A percentile compares a stretch with the other conserved stretches of the same genome.
Conservation (phyloP, 2,113 vertebrate genomes). For the Cynoglossus semilaevis region DNA sequence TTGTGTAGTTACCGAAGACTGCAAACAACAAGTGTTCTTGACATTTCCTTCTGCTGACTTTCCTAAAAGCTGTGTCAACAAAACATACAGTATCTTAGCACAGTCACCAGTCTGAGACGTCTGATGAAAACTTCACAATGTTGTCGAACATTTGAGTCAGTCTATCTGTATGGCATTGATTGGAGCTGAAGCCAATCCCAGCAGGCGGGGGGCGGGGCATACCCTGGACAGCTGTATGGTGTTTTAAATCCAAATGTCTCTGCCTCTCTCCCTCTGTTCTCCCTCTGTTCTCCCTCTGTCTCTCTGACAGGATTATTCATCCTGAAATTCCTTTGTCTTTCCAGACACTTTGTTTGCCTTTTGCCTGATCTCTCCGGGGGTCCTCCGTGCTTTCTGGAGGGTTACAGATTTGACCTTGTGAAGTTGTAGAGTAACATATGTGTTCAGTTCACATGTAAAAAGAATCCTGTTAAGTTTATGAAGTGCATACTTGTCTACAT, state of each 20-base stretch:
- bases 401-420: slow-evolving; percentile 27
- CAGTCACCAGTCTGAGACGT: no score
- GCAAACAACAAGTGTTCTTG: slow-evolving; percentile 36
- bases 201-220: no score
- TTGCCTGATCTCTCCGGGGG: slow-evolving; percentile 19
- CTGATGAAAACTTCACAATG: background rate
- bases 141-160: slow-evolving; percentile 61
- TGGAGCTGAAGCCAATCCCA: no score
- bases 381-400: no score
- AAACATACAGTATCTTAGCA: slow-evolving; percentile 8
- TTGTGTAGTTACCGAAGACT: slow-evolving; percentile 47
- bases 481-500: slow-evolving; percentile 13
- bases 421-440: slow-evolving; percentile 29
- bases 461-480: slow-evolving; percentile 51
- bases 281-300: slow-evolving; percentile 13
- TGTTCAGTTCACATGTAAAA: slow-evolving; percentile 53
- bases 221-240: no score
- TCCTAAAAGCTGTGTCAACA: slow-evolving; percentile 67
- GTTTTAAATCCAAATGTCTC: slow-evolving; percentile 12
- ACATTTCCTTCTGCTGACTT: slow-evolving; percentile 39
- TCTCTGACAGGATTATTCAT: slow-evolving; percentile 8
- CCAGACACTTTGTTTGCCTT: slow-evolving; percentile 13
- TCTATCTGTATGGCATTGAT: slow-evolving; percentile 45
- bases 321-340: slow-evolving; percentile 5
- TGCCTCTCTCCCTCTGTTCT: slow-evolving; percentile 9